A percentile compares a stretch with the other conserved stretches of the same genome.
Conservation (phyloP, 2,113 vertebrate species). For the Thalassoma bifasciatum region DNA sequence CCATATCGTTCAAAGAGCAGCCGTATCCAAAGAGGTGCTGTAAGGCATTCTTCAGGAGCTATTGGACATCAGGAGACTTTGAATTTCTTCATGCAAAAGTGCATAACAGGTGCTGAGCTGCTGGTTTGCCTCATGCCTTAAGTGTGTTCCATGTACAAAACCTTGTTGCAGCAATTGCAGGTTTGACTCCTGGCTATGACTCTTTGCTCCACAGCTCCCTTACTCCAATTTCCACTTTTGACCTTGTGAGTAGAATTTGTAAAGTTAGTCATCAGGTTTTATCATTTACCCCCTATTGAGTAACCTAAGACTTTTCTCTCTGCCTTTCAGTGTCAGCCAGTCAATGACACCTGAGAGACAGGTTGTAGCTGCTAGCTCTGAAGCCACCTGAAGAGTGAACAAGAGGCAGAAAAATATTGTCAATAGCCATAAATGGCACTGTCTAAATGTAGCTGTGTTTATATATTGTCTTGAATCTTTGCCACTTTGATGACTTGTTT, state of each 20-base stretch:
- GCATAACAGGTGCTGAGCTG: neutral
- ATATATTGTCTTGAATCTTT: no score
- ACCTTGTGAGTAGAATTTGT: slow-evolving; percentile 22
- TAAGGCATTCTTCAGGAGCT: neutral
- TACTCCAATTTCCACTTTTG: neutral
- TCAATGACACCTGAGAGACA: slow-evolving; percentile 36
- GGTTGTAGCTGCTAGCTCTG: slow-evolving; percentile 12
- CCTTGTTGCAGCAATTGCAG: no score
- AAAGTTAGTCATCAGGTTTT: slow-evolving; percentile 33
- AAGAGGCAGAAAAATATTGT: slow-evolving; percentile 19
- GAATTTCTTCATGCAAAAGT: neutral
- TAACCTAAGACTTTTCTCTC: slow-evolving; percentile 45
- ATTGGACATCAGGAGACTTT: neutral
- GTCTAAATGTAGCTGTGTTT: slow-evolving; percentile 41
- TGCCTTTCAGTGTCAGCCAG: slow-evolving; percentile 35
- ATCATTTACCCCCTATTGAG: slow-evolving; percentile 22
- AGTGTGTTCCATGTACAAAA: no score
- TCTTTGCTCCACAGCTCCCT: no score
- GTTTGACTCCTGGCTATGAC: no score
- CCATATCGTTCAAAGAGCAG: neutral
- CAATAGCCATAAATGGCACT: neutral
- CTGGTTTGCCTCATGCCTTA: no score
- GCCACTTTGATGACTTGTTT: no score
- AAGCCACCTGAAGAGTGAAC: slow-evolving; percentile 40
- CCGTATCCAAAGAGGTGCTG: no score